Evolutionary conservation across 2,113 vertebrate species (phyloP).

Genomic region (Ammospiza caudacuta): DNA sequence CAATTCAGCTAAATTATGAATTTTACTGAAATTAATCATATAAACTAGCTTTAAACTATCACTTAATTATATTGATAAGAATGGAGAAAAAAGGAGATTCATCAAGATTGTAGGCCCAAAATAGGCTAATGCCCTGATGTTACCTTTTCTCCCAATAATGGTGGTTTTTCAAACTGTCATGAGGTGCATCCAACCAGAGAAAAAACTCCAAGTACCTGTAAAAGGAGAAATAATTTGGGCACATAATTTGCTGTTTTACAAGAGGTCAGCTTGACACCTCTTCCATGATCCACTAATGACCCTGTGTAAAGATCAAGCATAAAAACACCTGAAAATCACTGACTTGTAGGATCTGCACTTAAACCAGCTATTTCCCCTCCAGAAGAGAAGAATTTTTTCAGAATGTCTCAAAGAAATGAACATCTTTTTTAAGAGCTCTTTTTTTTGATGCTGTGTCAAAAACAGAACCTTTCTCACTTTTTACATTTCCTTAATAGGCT

Average conservation of each 20-base stretch:
- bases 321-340: neutral
- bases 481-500: neutral
- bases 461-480: neutral
- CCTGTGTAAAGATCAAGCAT: neutral
- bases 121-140: neutral
- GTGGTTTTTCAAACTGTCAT: neutral
- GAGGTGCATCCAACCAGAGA: neutral
- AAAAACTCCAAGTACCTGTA: neutral
- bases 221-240: neutral
- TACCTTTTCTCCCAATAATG: neutral
- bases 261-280: neutral
- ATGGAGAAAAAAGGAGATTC: neutral
- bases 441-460: neutral
- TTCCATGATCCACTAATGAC: neutral
- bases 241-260: neutral
- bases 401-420: accelerated
- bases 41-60: neutral
- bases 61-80: neutral
- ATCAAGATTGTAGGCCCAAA: neutral
- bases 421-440: neutral
- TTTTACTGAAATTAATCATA: neutral
- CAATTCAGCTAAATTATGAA: neutral
- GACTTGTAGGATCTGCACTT: neutral
- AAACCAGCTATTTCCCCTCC: neutral
- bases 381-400: neutral